phyloP scores from a whole-genome alignment of 1,140 invertebrate species.

The Agrilus planipennis region DNA sequence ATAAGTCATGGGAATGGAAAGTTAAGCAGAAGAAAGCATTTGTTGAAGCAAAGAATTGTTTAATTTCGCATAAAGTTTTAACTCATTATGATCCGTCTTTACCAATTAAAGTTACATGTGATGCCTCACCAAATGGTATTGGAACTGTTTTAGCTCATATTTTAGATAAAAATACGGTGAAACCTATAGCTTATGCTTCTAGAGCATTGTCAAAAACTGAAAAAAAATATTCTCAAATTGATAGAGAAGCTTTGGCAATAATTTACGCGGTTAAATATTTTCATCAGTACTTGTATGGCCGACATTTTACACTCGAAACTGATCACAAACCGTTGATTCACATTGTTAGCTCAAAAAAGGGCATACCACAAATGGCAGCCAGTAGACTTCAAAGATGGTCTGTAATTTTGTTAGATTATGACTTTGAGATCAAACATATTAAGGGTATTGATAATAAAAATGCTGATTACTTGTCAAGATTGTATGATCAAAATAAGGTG shows the following conservation, averaged over 20 bases:
- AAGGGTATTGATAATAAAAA: constrained; percentile 13
- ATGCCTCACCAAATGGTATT: constrained; percentile 8
- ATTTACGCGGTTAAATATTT: constrained; percentile 35
- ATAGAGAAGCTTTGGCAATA: constrained; percentile 33
- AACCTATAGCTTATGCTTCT: constrained; percentile 4
- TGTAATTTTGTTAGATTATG: constrained; percentile 24
- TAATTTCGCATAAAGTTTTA: constrained; percentile 17
- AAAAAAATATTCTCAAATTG: constrained; percentile 15
- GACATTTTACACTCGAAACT: constrained; percentile 33
- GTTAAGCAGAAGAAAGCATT: constrained; percentile 16
- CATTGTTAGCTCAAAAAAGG: constrained; percentile 31
- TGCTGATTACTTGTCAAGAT: constrained; percentile 17
- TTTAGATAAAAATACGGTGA: constrained; percentile 10
- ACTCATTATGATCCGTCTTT: constrained; percentile 10
- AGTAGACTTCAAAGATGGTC: constrained; percentile 27
- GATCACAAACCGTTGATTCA: constrained; percentile 37
- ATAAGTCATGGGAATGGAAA: constrained; percentile 12
- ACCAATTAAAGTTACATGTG: constrained; percentile 8
- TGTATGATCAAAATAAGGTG: no score
- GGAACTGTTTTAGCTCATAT: constrained; percentile 9
- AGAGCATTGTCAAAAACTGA: constrained; percentile 4
- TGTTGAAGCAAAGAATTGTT: constrained; percentile 17
- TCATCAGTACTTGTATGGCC: constrained; percentile 33
- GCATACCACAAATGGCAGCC: constrained; percentile 23
- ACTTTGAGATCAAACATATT: constrained; percentile 23